Percentiles rank a stretch among this genome's conserved stretches.
These are phyloP conservation scores for Drosophila anomalata DNA, from an alignment of 2,888 invertebrate genomes.

Conservation along the genomic window DNA sequence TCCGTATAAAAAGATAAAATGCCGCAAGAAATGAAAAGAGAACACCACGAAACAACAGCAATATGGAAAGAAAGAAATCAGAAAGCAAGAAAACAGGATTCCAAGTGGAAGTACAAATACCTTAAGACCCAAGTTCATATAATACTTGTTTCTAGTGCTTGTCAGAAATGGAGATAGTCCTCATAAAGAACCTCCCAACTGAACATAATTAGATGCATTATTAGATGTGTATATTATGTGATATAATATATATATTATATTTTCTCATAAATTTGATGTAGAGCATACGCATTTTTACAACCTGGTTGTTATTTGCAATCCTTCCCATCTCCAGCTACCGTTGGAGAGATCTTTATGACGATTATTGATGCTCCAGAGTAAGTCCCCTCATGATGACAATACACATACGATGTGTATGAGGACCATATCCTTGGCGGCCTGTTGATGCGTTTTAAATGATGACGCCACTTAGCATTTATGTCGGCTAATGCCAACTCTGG, in stretches of 20 bases:
- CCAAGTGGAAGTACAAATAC: neutral
- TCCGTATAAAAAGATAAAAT: conserved; percentile 40
- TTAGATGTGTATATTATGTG: no score
- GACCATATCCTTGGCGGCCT: conserved; percentile 68
- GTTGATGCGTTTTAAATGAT: conserved; percentile 82
- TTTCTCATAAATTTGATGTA: neutral
- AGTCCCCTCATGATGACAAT: conserved; percentile 71
- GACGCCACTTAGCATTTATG: conserved; percentile 83
- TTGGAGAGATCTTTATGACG: conserved; percentile 70
- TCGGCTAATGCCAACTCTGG: conserved; percentile 69
- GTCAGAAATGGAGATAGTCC: no score
- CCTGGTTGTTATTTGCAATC: neutral
- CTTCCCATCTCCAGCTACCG: conserved; percentile 58
- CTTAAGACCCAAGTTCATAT: neutral
- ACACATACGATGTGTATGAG: conserved; percentile 28
- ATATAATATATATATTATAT: no score
- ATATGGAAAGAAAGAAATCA: conserved; percentile 11
- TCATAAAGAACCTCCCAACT: no score
- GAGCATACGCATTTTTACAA: conserved; percentile 3
- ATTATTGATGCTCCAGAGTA: conserved; percentile 74
- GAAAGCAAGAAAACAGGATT: conserved; percentile 13
- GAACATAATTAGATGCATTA: no score
- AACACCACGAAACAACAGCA: conserved; percentile 3
- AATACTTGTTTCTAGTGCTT: no score
- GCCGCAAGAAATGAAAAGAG: conserved; percentile 41